Evolutionary conservation across 2,113 vertebrate species (phyloP), one percentile per base, ranked within the genome.

Genomic region (Aspiorhynchus laticeps): DNA sequence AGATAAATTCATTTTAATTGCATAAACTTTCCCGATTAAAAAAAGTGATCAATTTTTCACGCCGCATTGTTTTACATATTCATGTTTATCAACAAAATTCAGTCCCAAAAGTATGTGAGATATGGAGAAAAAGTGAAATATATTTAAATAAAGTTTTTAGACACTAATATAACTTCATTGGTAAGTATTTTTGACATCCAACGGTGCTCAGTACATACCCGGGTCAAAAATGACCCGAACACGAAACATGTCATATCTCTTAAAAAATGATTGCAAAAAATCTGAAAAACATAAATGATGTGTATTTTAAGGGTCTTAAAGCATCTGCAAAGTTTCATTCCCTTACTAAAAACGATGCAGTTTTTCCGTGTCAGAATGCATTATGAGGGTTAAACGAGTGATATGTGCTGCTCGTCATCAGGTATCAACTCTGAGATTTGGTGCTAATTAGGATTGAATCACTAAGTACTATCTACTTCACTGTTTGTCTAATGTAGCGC

Each of bases 401-500:
- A 51, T 51, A 15, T 53, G 51, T 53, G 7, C 67, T 33, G 67
- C 31, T 78, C 28, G 19, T 36, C 51, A 38, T 80, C 53, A 61
- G 53, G 53, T 41, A 41, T 67, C 5, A 12, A 83, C 11, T 51
- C 38, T 83, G 43, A 83, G 41, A 12, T 48, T 11, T 33, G 63
- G 63, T 83, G 63, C 80, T 83, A 26, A 71, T 67, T 10, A 67
- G 59, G 36, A 48, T 69, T 51, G 28, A 69, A 33, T 48, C 63
- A 83, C 19, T 69, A 43, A 63, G 21, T 48, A 7, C 61, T 81
- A 41, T 76, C 7, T 38, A 38, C 19, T 73, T 28, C 11, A 8
- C 48, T 76, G 41, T 76, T 76, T 71, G 71, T 74, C 71, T 74
- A 74, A 74, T 41, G 69, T 73, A 73, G 69, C 65, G 14, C 28